phyloP scores from a whole-genome alignment of 2,113 vertebrate genomes.

The Lasiurus cinereus region DNA sequence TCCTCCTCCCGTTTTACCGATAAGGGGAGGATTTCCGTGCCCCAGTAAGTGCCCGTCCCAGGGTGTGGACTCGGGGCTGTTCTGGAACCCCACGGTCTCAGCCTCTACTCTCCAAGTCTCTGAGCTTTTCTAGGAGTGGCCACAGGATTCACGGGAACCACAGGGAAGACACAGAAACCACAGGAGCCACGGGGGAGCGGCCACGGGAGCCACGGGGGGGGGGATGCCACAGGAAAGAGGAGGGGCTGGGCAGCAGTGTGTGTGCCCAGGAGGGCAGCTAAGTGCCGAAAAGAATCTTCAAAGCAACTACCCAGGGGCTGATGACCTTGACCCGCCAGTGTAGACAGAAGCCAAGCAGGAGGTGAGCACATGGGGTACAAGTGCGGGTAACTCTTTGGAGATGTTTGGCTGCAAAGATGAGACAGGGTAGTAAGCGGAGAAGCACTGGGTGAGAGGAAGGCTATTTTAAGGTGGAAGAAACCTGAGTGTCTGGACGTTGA shows the following conservation, averaged over 20 bases:
- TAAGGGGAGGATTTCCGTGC: no score
- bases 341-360: not conserved
- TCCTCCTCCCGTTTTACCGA: not conserved
- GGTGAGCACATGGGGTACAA: not conserved
- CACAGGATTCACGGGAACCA: no score
- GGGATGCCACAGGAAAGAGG: no score
- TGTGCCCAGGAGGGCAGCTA: not conserved
- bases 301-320: not conserved
- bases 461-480: constrained; percentile 79
- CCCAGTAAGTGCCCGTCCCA: fast-evolving
- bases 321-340: fast-evolving
- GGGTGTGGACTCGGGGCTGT: not conserved
- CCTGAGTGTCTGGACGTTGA: constrained; percentile 1
- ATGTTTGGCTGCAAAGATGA: constrained; percentile 19
- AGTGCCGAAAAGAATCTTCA: not conserved
- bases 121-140: fast-evolving
- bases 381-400: not conserved
- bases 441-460: not conserved
- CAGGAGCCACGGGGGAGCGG: not conserved
- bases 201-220: no score
- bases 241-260: fast-evolving
- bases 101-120: not conserved
- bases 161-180: no score
- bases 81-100: not conserved
- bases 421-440: constrained; percentile 58